phyloP scores from a whole-genome alignment of 2,797 vertebrate species.

The Oreochromis mossambicus region DNA sequence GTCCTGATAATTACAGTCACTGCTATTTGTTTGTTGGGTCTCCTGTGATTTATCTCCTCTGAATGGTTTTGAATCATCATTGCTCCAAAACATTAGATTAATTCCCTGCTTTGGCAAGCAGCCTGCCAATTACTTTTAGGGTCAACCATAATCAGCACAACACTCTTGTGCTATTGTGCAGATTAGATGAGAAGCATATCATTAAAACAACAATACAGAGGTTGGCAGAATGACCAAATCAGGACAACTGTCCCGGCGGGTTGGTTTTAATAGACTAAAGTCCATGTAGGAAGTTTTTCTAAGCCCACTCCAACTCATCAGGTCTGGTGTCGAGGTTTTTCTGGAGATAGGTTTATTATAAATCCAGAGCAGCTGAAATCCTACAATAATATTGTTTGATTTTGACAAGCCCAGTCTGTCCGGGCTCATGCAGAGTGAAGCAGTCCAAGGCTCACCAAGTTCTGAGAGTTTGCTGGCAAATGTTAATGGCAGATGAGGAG shows the following conservation, averaged over 20 bases:
- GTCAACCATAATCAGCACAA: slow-evolving; percentile 60
- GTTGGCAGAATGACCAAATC: slow-evolving; percentile 2
- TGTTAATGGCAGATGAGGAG: background rate
- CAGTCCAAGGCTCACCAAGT: slow-evolving; percentile 31
- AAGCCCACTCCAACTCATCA: background rate
- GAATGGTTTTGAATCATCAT: slow-evolving; percentile 57
- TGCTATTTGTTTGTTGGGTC: slow-evolving; percentile 56
- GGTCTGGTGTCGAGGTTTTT: background rate
- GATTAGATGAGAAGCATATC: slow-evolving; percentile 51
- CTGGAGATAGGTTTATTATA: background rate
- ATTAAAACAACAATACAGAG: slow-evolving; percentile 37
- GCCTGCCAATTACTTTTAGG: slow-evolving; percentile 68
- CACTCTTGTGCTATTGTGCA: slow-evolving; percentile 46
- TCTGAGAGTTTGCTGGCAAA: slow-evolving; percentile 24
- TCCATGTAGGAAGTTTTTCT: background rate
- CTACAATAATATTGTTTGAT: slow-evolving; percentile 21
- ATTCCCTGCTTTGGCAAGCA: slow-evolving; percentile 65
- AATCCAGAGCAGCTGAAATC: slow-evolving; percentile 23
- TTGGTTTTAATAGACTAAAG: slow-evolving; percentile 20
- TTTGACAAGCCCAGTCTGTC: slow-evolving; percentile 34
- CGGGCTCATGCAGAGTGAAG: slow-evolving; percentile 12
- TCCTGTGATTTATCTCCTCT: slow-evolving; percentile 54
- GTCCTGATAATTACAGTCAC: slow-evolving; percentile 59
- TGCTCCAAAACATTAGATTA: slow-evolving; percentile 61
- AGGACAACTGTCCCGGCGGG: background rate